Percentiles rank a stretch among this genome's conserved stretches.
Evolutionary conservation across 1,140 invertebrate genomes (phyloP).

Genomic region (Hycleus cichorii): DNA sequence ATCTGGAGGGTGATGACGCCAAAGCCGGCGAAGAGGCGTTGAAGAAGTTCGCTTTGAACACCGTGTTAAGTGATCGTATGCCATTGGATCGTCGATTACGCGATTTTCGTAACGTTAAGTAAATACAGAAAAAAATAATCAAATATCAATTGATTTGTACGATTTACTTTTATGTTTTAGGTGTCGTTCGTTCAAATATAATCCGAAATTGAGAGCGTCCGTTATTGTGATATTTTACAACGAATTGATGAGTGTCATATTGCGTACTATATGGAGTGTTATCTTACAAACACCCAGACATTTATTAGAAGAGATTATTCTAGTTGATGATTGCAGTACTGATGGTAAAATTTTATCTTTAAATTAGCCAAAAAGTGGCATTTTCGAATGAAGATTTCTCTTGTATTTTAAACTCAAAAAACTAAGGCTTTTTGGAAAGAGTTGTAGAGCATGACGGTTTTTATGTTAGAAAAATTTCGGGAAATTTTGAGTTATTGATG

Average conservation of each 20-base stretch:
- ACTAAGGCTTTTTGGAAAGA: too few relatives aligned
- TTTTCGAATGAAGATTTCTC: not conserved
- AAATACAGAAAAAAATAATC: not conserved
- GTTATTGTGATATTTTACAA: constrained; percentile 86
- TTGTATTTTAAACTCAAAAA: too few relatives aligned
- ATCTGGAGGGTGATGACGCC: constrained; percentile 48
- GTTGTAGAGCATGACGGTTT: too few relatives aligned
- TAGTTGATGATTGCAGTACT: constrained; percentile 85
- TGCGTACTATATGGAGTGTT: constrained; percentile 81
- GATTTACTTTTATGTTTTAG: constrained; percentile 37
- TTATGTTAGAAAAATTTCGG: too few relatives aligned
- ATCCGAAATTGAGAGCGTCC: constrained; percentile 49
- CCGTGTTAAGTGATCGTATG: constrained; percentile 73
- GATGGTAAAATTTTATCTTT: constrained; percentile 45
- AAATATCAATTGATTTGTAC: not conserved
- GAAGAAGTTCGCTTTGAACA: constrained; percentile 75
- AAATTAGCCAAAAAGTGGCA: not conserved
- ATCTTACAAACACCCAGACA: constrained; percentile 66
- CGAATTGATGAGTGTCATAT: constrained; percentile 77
- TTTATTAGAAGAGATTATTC: constrained; percentile 73
- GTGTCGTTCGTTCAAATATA: constrained; percentile 49
- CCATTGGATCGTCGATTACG: constrained; percentile 58
- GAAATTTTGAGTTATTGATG: too few relatives aligned
- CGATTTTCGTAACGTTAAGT: constrained; percentile 35
- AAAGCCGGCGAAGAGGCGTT: constrained; percentile 56